Evolutionary conservation across 2,888 invertebrate genomes (phyloP).

Genomic region (Taenaris catops): DNA sequence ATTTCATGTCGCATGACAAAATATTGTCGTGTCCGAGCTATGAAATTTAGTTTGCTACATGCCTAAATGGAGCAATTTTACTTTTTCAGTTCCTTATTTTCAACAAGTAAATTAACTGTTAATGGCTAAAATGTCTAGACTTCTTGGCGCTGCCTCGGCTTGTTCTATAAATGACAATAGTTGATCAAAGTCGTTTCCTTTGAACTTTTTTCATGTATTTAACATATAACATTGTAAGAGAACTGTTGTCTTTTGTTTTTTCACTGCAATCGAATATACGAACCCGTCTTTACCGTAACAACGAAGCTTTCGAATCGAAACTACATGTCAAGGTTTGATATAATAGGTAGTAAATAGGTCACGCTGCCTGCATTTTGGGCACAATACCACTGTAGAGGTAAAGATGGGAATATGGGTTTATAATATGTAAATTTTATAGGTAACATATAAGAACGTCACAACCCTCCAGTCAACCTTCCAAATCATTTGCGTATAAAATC

Average conservation of each 20-base stretch:
- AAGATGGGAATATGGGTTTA: too few relatives aligned
- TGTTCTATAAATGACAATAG: conserved; percentile 6
- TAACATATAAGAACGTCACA: too few relatives aligned
- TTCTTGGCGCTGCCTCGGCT: conserved; percentile 7
- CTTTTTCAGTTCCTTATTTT: conserved; percentile 12
- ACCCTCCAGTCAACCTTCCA: too few relatives aligned
- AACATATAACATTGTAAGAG: too few relatives aligned
- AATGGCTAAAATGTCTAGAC: conserved; percentile 10
- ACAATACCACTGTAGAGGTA: too few relatives aligned
- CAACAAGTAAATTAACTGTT: conserved; percentile 14
- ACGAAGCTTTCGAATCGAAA: too few relatives aligned
- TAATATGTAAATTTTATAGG: too few relatives aligned
- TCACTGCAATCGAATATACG: too few relatives aligned
- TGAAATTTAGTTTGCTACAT: conserved; percentile 8
- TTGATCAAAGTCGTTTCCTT: conserved; percentile 3
- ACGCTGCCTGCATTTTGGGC: too few relatives aligned
- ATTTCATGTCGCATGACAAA: not conserved
- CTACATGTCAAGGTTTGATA: not conserved
- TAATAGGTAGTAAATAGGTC: not conserved
- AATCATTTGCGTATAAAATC: too few relatives aligned
- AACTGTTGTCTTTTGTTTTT: not conserved
- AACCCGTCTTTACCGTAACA: too few relatives aligned
- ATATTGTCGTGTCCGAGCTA: not conserved
- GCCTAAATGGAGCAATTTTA: conserved; percentile 10
- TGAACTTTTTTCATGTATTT: not conserved